Percentiles rank a stretch among this genome's conserved stretches.
Conservation (phyloP, 1,140 invertebrate species). For the Aphidius ervi region DNA sequence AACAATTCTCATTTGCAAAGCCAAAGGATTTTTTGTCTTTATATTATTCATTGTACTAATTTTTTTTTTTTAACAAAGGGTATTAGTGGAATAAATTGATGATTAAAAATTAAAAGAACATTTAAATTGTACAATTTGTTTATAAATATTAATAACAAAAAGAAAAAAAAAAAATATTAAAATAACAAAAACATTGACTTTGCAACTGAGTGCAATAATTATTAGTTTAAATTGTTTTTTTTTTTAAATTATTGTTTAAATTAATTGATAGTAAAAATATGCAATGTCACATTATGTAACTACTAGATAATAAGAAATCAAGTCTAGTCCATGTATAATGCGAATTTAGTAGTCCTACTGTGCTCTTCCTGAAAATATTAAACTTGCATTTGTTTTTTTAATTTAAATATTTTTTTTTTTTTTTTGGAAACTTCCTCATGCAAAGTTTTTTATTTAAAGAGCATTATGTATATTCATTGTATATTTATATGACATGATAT, state of each 20-base stretch:
- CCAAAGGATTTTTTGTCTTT: constrained; percentile 18
- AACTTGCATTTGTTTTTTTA: constrained; percentile 33
- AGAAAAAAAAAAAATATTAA: background rate
- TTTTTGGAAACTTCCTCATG: constrained; percentile 1
- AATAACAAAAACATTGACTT: constrained; percentile 32
- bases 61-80: background rate
- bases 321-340: constrained; percentile 54
- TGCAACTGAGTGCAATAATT: constrained; percentile 34
- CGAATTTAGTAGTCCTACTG: constrained; percentile 45
- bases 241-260: constrained; percentile 35
- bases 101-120: background rate
- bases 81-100: background rate
- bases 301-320: constrained; percentile 51
- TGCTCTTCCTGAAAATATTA: constrained; percentile 50
- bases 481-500: constrained; percentile 30
- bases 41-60: background rate
- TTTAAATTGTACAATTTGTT: background rate
- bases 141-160: constrained; percentile 6
- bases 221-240: constrained; percentile 32
- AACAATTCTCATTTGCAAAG: constrained; percentile 31
- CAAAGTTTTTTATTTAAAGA: constrained; percentile 45
- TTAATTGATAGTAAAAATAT: constrained; percentile 33
- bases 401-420: background rate
- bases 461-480: constrained; percentile 48
- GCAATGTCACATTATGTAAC: constrained; percentile 43